Percentiles rank a stretch among this genome's conserved stretches.
Conservation (phyloP, 2,888 invertebrate genomes). For the Epinotia ramella region DNA sequence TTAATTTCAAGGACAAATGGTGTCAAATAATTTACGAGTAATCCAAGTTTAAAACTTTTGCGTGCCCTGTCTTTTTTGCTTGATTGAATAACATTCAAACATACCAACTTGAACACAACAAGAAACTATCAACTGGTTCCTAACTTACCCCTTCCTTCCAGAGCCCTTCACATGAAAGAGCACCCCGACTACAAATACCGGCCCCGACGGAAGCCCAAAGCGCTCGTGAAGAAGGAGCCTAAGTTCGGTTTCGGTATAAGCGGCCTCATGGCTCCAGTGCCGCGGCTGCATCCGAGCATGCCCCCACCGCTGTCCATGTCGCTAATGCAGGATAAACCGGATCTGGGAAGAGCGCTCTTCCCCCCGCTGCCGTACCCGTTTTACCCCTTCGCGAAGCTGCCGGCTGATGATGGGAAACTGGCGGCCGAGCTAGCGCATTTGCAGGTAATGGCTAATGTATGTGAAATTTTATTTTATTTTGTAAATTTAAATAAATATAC, state of each 20-base stretch:
- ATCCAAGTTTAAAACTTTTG: too few species aligned
- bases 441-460: slow-evolving; percentile 64
- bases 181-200: slow-evolving; percentile 97
- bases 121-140: neutral
- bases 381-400: slow-evolving; percentile 87
- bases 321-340: slow-evolving; percentile 85
- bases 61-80: too few species aligned
- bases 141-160: slow-evolving; percentile 71
- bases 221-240: slow-evolving; percentile 92
- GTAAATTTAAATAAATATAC: too few species aligned
- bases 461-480: slow-evolving; percentile 37
- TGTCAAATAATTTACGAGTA: too few species aligned
- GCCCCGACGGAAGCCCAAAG: slow-evolving; percentile 94
- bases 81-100: neutral
- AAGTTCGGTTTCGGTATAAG: slow-evolving; percentile 90
- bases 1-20: too few species aligned
- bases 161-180: slow-evolving; percentile 97
- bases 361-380: slow-evolving; percentile 90
- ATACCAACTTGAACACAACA: neutral
- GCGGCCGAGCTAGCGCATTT: slow-evolving; percentile 90
- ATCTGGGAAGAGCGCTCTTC: slow-evolving; percentile 88
- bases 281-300: slow-evolving; percentile 75
- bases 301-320: slow-evolving; percentile 78
- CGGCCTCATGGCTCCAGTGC: slow-evolving; percentile 86
- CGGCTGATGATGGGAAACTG: slow-evolving; percentile 83